Percentiles rank a stretch among this genome's conserved stretches.
Evolutionary conservation across 2,797 vertebrate species (phyloP).

Genomic region (Cyprinella venusta): DNA sequence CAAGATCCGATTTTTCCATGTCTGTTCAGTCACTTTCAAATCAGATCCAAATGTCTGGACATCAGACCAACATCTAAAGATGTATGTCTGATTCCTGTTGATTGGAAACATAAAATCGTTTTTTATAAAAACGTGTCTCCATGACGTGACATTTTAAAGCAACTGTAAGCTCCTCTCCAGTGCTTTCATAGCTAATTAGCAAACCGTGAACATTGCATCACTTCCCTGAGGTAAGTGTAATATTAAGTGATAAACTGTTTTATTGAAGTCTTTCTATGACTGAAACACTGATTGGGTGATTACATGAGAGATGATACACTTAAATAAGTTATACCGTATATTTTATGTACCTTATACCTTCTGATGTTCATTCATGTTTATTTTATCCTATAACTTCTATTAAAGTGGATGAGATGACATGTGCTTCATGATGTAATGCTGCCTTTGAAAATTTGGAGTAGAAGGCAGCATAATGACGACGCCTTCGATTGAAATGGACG

Average conservation of each 20-base stretch:
- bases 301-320: not conserved
- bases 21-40: too few species aligned
- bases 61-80: too few species aligned
- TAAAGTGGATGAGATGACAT: not conserved
- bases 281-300: not conserved
- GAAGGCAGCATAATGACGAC: not conserved
- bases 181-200: too few species aligned
- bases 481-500: not conserved
- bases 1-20: fast-evolving
- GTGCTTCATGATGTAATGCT: not conserved
- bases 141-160: too few species aligned
- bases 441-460: not conserved
- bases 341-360: not conserved
- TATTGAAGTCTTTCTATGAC: not conserved
- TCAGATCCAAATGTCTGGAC: too few species aligned
- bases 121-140: too few species aligned
- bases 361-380: not conserved
- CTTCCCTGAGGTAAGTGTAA: not conserved
- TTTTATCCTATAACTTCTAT: not conserved
- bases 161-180: too few species aligned
- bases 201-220: not conserved
- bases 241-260: too few species aligned
- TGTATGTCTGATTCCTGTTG: not conserved
- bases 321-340: not conserved
- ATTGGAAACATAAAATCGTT: too few species aligned